Percentiles rank a stretch among this genome's conserved stretches.
Conservation (phyloP, 1,140 invertebrate species). For the Sycophila sp. region DNA sequence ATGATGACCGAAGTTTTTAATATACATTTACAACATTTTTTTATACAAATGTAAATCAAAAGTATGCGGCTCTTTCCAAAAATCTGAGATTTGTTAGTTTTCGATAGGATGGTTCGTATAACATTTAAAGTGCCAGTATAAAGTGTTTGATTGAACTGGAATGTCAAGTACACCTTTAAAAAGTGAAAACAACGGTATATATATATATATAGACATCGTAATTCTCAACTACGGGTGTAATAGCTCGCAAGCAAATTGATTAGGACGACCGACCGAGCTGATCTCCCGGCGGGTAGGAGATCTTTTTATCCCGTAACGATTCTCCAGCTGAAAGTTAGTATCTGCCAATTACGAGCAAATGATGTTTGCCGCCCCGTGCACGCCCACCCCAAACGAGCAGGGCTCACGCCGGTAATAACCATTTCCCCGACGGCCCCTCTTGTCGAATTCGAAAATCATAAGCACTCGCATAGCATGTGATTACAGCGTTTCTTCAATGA, state of each 20-base stretch:
- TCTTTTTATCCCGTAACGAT: slow-evolving; percentile 7
- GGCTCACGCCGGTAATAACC: background rate
- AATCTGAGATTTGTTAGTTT: no score
- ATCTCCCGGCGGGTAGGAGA: background rate
- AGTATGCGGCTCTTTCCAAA: no score
- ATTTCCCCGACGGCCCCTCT: background rate
- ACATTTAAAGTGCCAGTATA: no score
- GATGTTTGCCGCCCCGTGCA: background rate
- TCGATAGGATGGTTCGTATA: no score
- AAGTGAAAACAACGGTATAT: no score
- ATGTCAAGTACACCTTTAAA: no score
- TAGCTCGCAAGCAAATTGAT: background rate
- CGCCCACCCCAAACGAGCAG: background rate
- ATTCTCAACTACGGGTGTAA: no score
- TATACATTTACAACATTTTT: no score
- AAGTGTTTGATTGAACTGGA: no score
- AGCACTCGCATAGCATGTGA: background rate
- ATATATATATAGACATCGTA: no score
- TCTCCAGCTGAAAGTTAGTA: background rate
- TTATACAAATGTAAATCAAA: no score
- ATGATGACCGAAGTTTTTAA: no score
- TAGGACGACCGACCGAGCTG: background rate
- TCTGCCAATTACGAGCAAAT: slow-evolving; percentile 17
- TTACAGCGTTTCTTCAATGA: background rate
- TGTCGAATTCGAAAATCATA: background rate